Percentiles rank a stretch among this genome's conserved stretches.
Evolutionary conservation across 2,113 vertebrate genomes (phyloP).

Genomic region (Malurus elegans): DNA sequence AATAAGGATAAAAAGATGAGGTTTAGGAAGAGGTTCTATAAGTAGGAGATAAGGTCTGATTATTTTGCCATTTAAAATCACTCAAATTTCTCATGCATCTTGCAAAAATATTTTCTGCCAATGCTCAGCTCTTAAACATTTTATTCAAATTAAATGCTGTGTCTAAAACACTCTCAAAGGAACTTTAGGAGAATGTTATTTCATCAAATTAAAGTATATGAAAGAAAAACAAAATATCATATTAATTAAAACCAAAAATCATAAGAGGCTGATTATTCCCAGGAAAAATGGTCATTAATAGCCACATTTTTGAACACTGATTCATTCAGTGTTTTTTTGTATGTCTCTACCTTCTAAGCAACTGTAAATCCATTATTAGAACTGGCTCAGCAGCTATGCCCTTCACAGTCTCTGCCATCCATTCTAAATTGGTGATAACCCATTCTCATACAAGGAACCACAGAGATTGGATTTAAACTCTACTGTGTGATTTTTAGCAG

Average conservation of each 20-base stretch:
- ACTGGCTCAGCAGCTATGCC: background rate
- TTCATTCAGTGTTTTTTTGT: background rate
- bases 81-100: background rate
- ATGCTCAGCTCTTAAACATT: background rate
- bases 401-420: background rate
- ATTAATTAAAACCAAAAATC: background rate
- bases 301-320: background rate
- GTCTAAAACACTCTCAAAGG: background rate
- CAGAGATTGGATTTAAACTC: background rate
- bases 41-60: background rate
- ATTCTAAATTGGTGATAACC: background rate
- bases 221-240: background rate
- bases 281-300: background rate
- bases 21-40: background rate
- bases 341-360: background rate
- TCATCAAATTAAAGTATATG: background rate
- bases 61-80: background rate
- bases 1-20: background rate
- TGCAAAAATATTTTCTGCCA: background rate
- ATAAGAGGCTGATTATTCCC: background rate
- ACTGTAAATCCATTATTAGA: background rate
- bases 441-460: background rate
- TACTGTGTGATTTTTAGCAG: background rate
- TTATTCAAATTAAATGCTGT: background rate
- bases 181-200: background rate